phyloP scores from a whole-genome alignment of 2,888 invertebrate genomes.

The Phortica okadai region DNA sequence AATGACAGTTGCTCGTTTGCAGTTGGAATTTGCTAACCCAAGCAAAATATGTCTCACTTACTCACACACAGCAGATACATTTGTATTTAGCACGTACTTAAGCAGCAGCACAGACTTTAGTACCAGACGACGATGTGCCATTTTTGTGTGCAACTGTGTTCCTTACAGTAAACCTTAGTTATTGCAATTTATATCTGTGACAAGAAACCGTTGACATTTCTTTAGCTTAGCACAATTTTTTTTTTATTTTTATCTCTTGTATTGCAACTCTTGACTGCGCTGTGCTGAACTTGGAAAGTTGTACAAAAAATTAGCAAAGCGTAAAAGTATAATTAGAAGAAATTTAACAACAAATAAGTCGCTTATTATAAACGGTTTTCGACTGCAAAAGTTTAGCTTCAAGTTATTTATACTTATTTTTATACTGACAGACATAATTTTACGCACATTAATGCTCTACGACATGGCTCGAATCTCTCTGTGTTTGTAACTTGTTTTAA shows the following conservation, averaged over 20 bases:
- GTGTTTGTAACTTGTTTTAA: too few relatives aligned
- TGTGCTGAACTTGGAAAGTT: constrained; percentile 10
- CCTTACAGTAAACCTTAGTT: background rate
- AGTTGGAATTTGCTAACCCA: background rate
- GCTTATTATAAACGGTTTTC: constrained; percentile 13
- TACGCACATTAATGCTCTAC: too few relatives aligned
- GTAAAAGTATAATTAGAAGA: constrained; percentile 16
- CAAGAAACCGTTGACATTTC: constrained; percentile 10
- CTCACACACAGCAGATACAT: background rate
- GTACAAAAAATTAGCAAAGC: constrained; percentile 5
- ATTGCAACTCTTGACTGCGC: background rate
- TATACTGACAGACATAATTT: too few relatives aligned
- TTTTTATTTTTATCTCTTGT: background rate
- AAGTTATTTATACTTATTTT: too few relatives aligned
- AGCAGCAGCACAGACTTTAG: background rate
- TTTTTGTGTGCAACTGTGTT: background rate
- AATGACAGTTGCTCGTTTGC: background rate
- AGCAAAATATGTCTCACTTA: background rate
- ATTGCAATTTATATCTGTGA: background rate
- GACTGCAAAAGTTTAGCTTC: background rate
- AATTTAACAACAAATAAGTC: constrained; percentile 5
- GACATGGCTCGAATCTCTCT: too few relatives aligned
- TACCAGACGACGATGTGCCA: background rate
- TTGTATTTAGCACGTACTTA: background rate
- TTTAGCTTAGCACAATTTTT: constrained; percentile 6